A percentile compares a stretch with the other conserved stretches of the same genome.
Evolutionary conservation across 1,140 invertebrate species (phyloP).

Genomic region (Chironomus tepperi): DNA sequence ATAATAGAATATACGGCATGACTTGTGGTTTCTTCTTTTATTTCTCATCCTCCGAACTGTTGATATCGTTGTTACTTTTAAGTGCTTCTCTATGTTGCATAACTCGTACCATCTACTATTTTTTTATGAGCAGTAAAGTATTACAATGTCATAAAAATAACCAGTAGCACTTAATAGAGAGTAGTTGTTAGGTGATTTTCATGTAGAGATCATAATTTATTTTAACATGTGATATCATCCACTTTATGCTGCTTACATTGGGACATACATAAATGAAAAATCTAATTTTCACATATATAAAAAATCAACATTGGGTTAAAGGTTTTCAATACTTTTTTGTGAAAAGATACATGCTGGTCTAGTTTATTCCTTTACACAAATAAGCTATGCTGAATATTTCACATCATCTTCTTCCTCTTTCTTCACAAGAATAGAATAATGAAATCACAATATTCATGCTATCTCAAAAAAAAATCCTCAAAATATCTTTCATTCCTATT

Average conservation of each 20-base stretch:
- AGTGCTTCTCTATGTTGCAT: not conserved
- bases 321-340: too few relatives aligned
- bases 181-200: not conserved
- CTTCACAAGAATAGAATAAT: not conserved
- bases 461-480: too few relatives aligned
- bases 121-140: not conserved
- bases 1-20: not conserved
- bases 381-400: too few relatives aligned
- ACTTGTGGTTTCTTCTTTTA: not conserved
- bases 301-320: too few relatives aligned
- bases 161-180: not conserved
- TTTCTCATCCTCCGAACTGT: too few relatives aligned
- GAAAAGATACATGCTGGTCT: too few relatives aligned
- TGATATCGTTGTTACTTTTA: not conserved
- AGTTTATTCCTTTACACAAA: too few relatives aligned
- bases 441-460: not conserved
- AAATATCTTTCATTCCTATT: too few relatives aligned
- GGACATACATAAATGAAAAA: too few relatives aligned
- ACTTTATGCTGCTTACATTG: too few relatives aligned
- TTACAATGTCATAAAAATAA: constrained; percentile 15
- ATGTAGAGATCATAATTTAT: not conserved
- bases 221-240: too few relatives aligned
- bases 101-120: not conserved
- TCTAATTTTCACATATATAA: too few relatives aligned
- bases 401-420: not conserved